Evolutionary conservation across 2,797 vertebrate genomes (phyloP).

Genomic region (Chaetodon trifasciatus): DNA sequence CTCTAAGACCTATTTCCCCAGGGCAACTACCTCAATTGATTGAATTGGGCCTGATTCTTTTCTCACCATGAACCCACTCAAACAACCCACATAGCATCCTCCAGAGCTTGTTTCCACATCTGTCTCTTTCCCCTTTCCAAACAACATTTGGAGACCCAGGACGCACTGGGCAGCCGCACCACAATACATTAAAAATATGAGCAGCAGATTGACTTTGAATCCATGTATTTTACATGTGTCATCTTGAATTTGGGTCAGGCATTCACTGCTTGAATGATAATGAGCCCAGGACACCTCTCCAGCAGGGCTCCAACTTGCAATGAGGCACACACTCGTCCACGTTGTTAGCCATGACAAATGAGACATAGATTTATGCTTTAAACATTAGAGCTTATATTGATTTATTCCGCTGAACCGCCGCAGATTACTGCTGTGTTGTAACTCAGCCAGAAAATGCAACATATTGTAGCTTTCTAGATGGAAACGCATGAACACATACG

Average conservation of each 20-base stretch:
- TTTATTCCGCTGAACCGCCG: constrained; percentile 61
- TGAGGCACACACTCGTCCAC: constrained; percentile 25
- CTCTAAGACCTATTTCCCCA: constrained; percentile 63
- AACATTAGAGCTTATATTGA: constrained; percentile 65
- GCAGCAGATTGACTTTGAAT: constrained; percentile 66
- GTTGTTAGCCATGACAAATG: constrained; percentile 67
- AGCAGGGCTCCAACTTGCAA: constrained; percentile 32
- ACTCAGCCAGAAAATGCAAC: constrained; percentile 49
- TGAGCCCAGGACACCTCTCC: constrained; percentile 62
- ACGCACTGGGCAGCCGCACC: constrained; percentile 18
- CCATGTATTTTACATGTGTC: constrained; percentile 69
- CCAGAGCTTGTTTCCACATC: constrained; percentile 50
- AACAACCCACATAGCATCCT: constrained; percentile 39
- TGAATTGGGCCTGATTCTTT: constrained; percentile 61
- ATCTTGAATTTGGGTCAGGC: constrained; percentile 77
- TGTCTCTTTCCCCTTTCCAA: constrained; percentile 25
- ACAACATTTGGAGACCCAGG: constrained; percentile 37
- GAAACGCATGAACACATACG: constrained; percentile 28
- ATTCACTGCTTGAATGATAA: constrained; percentile 69
- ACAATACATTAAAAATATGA: constrained; percentile 41
- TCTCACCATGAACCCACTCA: constrained; percentile 49
- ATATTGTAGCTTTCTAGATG: constrained; percentile 49
- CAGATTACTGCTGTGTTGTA: constrained; percentile 49
- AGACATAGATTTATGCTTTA: constrained; percentile 65
- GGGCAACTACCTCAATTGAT: constrained; percentile 63